Base-by-base conservation (phyloP, 2,888 invertebrate genomes). In the Matsumyia berberina region DNA sequence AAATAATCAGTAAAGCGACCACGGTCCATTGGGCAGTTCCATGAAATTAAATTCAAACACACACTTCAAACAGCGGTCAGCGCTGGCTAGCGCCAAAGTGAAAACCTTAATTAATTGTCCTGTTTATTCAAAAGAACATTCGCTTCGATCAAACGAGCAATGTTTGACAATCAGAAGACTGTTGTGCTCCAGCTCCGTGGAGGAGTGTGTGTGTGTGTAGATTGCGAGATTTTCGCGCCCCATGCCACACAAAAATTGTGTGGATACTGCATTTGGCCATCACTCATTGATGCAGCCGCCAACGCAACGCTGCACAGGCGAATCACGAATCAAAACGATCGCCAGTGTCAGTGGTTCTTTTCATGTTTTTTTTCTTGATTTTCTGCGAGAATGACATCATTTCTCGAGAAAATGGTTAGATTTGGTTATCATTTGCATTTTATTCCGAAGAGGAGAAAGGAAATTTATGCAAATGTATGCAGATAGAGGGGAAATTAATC, bases 31-130 rank as follows among this genome's bases (percentile, higher is more conserved):
- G 37, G 33, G n/a, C n/a, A 37, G 17, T 83, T 78, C 78, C 35
- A 55, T 55, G 78, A 73, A 83, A 67, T 67, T 42, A 55, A 64
- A 57, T 64, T n/a, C 55, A 24, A 24, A 24, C 24, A 3, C 7
- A 29, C 17, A 35, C 46, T 35, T 12, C 53, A 17, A 12, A 4
- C 1, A 29, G 11, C 46, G 19, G 53, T 15, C 24, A 19, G 24
- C 4, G 24, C 24, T 24, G 1, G 24, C 24, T 24, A 24, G 24
- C 29, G 19, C 37, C 62, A 64, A 72, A 58, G 31, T 57, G 67
- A 58, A 44, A 12, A 62, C 46, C 69, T 79, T 79, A 83, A 83
- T 83, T 83, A 79, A 83, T 83, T 83, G 83, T 82, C 78, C 67
- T 79, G n/a, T 67, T 83, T 73, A 73, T 73, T 83, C 72, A 51